These are phyloP conservation scores for Imbricaverruca yamaguchii DNA, from an alignment of 2,888 invertebrate species.

Conservation along the genomic window DNA sequence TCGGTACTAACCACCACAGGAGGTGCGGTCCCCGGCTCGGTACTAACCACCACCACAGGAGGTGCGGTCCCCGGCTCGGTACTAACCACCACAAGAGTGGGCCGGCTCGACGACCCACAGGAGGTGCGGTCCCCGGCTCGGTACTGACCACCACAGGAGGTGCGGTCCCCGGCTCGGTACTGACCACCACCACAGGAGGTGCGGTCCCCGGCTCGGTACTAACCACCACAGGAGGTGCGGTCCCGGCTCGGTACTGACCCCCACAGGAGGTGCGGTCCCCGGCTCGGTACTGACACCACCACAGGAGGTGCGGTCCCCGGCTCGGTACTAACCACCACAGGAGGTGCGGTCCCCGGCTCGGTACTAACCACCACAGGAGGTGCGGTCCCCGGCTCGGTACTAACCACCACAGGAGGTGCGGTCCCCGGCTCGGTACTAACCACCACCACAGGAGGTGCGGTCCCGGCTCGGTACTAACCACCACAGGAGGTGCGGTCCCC, in stretches of 20 bases:
- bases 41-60: slow-evolving; percentile 67
- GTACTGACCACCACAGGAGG: slow-evolving; percentile 66
- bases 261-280: slow-evolving; percentile 79
- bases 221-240: slow-evolving; percentile 71
- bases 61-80: slow-evolving; percentile 68
- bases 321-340: too few relatives aligned
- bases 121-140: slow-evolving; percentile 74
- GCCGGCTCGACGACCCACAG: slow-evolving; percentile 53
- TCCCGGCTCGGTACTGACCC: slow-evolving; percentile 60
- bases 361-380: slow-evolving; percentile 66
- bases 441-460: too few relatives aligned
- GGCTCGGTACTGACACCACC: slow-evolving; percentile 59
- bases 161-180: slow-evolving; percentile 66
- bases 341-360: too few relatives aligned
- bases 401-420: too few relatives aligned
- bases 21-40: slow-evolving; percentile 71
- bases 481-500: too few relatives aligned
- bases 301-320: slow-evolving; percentile 79
- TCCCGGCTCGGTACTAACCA: too few relatives aligned
- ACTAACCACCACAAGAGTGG: slow-evolving; percentile 59
- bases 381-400: slow-evolving; percentile 64
- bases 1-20: slow-evolving; percentile 60
- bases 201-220: slow-evolving; percentile 65
- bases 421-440: too few relatives aligned
- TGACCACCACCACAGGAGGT: slow-evolving; percentile 71